These are phyloP conservation scores for Castor canadensis DNA, from an alignment of 2,113 vertebrate genomes.

Conservation along the genomic window DNA sequence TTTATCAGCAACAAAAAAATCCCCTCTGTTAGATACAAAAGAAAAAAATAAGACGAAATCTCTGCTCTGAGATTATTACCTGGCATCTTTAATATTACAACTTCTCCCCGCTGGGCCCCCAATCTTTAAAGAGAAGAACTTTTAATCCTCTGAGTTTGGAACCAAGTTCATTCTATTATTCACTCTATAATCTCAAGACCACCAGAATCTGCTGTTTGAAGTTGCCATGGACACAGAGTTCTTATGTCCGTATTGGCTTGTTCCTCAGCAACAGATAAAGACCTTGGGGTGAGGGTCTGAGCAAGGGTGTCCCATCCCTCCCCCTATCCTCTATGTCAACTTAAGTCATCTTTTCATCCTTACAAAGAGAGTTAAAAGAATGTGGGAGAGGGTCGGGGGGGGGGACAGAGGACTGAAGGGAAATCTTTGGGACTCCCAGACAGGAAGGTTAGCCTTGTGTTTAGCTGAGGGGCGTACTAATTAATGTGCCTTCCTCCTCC, in stretches of 20 bases:
- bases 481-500: background rate
- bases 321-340: background rate
- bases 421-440: background rate
- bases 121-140: background rate
- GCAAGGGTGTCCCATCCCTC: background rate
- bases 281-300: background rate
- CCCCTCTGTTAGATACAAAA: background rate
- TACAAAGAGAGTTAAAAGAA: background rate
- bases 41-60: background rate
- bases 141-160: background rate
- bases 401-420: background rate
- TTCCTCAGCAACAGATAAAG: slow-evolving; percentile 37
- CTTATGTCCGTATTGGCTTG: background rate
- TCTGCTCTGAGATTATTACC: background rate
- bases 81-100: background rate
- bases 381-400: rapidly evolving
- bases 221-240: slow-evolving; percentile 47
- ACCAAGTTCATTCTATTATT: background rate
- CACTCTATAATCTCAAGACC: background rate
- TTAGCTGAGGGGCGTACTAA: background rate
- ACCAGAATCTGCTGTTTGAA: background rate
- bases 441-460: background rate
- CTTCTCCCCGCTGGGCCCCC: too few relatives aligned
- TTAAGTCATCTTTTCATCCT: background rate
- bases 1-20: background rate